These are phyloP conservation scores for Perdix hodgsoniae DNA, from an alignment of 2,797 vertebrate species.

Conservation along the genomic window DNA sequence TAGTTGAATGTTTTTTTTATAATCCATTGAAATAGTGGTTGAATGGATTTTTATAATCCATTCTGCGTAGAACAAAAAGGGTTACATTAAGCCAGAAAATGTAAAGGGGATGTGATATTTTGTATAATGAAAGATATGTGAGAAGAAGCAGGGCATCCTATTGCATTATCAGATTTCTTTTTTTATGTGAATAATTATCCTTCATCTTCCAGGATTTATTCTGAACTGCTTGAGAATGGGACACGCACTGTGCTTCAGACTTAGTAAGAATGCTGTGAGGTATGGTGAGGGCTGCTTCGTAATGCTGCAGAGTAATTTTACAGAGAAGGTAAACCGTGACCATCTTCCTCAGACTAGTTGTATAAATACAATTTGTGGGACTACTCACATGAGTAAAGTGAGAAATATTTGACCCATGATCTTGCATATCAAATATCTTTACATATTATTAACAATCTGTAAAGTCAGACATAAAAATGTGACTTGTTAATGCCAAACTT, in stretches of 20 bases:
- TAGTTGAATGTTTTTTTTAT: conserved; percentile 58
- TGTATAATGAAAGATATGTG: conserved; percentile 35
- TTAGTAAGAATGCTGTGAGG: conserved; percentile 35
- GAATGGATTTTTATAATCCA: conserved; percentile 61
- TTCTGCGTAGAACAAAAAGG: conserved; percentile 18
- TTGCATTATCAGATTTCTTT: conserved; percentile 46
- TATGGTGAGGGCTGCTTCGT: conserved; percentile 40
- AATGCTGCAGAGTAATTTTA: conserved; percentile 46
- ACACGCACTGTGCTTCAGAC: conserved; percentile 5
- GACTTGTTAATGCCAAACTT: conserved; percentile 74
- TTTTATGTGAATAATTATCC: not conserved
- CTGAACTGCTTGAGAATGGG: conserved; percentile 43
- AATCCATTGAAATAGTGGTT: conserved; percentile 50
- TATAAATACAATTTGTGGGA: conserved; percentile 25
- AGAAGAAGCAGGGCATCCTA: conserved; percentile 50
- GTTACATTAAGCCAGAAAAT: conserved; percentile 58
- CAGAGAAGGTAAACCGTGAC: conserved; percentile 6
- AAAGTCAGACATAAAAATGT: conserved; percentile 66
- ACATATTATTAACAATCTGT: conserved; percentile 74
- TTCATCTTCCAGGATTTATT: conserved; percentile 27
- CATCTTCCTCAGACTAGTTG: not conserved
- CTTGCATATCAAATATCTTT: conserved; percentile 71
- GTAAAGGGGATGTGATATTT: conserved; percentile 41
- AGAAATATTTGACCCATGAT: conserved; percentile 63
- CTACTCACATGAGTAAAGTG: conserved; percentile 1